Evolutionary conservation across 2,113 vertebrate species (phyloP).

Genomic region (Pseudopodoces humilis): DNA sequence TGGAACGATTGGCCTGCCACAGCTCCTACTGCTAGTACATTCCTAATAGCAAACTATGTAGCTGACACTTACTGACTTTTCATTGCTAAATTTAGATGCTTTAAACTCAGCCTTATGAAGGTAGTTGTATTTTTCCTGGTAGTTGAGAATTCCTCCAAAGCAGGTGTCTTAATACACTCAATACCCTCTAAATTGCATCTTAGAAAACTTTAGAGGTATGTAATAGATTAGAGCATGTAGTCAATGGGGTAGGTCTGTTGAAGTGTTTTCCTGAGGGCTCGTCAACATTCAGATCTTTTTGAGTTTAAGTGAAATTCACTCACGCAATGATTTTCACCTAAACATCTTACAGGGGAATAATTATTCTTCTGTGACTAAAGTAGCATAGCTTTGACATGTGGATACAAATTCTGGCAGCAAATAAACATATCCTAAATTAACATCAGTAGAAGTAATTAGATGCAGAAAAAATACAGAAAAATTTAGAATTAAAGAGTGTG

Average conservation of each 20-base stretch:
- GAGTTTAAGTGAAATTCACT: not conserved
- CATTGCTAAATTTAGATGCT: not conserved
- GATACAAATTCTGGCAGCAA: not conserved
- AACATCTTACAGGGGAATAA: not conserved
- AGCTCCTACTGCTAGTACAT: not conserved
- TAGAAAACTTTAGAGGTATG: not conserved
- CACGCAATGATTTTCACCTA: not conserved
- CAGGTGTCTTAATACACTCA: not conserved
- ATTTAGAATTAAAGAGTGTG: not conserved
- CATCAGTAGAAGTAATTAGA: not conserved
- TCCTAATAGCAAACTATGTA: fast-evolving
- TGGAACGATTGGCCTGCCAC: fast-evolving
- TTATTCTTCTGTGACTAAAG: not conserved
- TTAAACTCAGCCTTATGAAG: not conserved
- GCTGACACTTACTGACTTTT: not conserved
- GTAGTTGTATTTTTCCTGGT: not conserved
- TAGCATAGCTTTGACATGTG: not conserved
- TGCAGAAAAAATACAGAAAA: not conserved
- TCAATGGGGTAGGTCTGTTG: not conserved
- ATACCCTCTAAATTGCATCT: not conserved
- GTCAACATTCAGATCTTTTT: not conserved
- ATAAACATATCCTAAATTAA: not conserved
- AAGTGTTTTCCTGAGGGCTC: not conserved
- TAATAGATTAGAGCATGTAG: not conserved
- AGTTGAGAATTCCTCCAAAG: not conserved